Conservation (phyloP, 1,140 invertebrate species). For the Brachionus rubens region DNA sequence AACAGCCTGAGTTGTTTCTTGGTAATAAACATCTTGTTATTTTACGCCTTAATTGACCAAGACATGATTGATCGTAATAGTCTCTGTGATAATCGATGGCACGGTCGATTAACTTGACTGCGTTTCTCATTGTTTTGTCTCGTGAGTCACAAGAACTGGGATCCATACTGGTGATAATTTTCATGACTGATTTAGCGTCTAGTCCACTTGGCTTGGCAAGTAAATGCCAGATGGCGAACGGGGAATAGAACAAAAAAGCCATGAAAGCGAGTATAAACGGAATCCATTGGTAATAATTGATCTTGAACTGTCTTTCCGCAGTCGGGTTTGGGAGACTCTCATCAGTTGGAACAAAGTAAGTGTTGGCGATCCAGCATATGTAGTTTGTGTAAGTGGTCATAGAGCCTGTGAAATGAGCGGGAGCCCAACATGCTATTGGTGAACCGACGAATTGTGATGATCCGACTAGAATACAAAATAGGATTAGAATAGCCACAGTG, state of each 20-base stretch:
- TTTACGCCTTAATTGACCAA: neutral
- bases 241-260: conserved; percentile 45
- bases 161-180: conserved; percentile 15
- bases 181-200: conserved; percentile 36
- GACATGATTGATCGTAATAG: conserved; percentile 5
- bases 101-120: conserved; percentile 40
- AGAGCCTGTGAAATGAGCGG: conserved; percentile 49
- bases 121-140: conserved; percentile 25
- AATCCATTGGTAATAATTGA: conserved; percentile 47
- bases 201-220: conserved; percentile 40
- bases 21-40: neutral
- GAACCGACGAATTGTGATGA: conserved; percentile 86
- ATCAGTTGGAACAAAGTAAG: conserved; percentile 61
- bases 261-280: conserved; percentile 46
- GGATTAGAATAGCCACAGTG: conserved; percentile 73
- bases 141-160: neutral
- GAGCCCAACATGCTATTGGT: conserved; percentile 74
- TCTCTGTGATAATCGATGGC: conserved; percentile 42
- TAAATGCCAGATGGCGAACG: conserved; percentile 45
- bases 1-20: conserved; percentile 53
- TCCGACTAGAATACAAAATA: conserved; percentile 78
- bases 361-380: conserved; percentile 62
- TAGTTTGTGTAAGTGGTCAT: conserved; percentile 55
- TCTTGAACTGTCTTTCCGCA: neutral
- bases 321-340: conserved; percentile 50